A percentile compares a stretch with the other conserved stretches of the same genome.
Evolutionary conservation across 2,113 vertebrate species (phyloP).

Genomic region (Pelobates fuscus): DNA sequence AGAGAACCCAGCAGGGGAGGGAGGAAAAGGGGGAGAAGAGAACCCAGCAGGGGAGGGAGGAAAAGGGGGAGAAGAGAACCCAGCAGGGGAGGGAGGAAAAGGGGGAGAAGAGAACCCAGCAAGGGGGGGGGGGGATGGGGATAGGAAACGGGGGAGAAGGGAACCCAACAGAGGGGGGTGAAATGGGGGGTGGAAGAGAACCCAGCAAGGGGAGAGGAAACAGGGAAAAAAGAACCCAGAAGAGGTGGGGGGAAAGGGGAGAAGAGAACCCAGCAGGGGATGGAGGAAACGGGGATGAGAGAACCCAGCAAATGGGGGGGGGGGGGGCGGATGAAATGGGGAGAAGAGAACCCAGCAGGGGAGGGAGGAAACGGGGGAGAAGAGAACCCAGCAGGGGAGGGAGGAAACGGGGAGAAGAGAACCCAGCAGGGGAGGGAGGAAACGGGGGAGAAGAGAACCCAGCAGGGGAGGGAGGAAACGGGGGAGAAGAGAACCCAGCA

Average conservation of each 20-base stretch:
- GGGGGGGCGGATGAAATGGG: too few species aligned
- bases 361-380: too few species aligned
- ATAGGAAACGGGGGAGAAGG: background rate
- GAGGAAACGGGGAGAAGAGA: too few species aligned
- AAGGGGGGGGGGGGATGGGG: background rate
- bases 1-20: background rate
- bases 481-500: too few species aligned
- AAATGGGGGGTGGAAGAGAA: background rate
- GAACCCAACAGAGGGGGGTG: background rate
- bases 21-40: background rate
- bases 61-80: background rate
- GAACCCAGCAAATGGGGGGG: background rate
- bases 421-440: too few species aligned
- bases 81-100: background rate
- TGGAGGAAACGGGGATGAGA: background rate
- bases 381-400: too few species aligned
- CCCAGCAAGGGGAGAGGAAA: background rate
- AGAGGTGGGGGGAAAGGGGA: background rate
- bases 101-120: background rate
- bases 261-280: background rate
- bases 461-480: too few species aligned
- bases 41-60: too few species aligned
- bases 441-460: too few species aligned
- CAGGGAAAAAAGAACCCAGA: background rate
- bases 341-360: too few species aligned